Evolutionary conservation across 2,888 invertebrate genomes (phyloP).

Genomic region (Tipula unca): DNA sequence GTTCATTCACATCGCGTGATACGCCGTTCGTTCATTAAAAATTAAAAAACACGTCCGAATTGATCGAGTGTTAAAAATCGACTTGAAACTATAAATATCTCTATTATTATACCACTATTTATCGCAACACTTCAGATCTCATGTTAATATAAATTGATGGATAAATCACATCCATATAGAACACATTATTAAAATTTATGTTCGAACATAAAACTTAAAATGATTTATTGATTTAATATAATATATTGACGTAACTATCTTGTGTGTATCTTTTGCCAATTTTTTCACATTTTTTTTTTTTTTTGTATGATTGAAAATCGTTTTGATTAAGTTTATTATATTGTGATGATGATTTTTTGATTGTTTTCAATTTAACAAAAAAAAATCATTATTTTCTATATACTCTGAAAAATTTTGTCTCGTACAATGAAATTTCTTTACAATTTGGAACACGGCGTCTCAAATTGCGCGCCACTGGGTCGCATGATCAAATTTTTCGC

Average conservation of each 20-base stretch:
- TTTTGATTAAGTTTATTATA: not conserved
- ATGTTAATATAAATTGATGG: not conserved
- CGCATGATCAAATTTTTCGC: not conserved
- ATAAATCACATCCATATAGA: not conserved
- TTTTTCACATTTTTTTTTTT: too few relatives aligned
- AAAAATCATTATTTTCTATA: not conserved
- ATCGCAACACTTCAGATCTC: not conserved
- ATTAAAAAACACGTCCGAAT: too few relatives aligned
- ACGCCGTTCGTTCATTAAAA: too few relatives aligned
- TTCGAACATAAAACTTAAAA: not conserved
- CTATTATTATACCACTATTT: not conserved
- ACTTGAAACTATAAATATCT: too few relatives aligned
- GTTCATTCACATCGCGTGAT: too few relatives aligned
- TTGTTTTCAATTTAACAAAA: not conserved
- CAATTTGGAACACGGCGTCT: not conserved
- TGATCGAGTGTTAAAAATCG: too few relatives aligned
- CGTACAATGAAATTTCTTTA: not conserved
- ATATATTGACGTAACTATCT: not conserved
- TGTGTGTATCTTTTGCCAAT: not conserved
- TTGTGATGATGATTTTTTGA: not conserved
- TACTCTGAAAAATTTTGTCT: not conserved
- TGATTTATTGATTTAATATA: not conserved
- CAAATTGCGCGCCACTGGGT: not conserved
- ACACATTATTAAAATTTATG: not conserved
- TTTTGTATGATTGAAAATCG: not conserved